Conservation (phyloP, 2,113 vertebrate genomes). For the Neopipo cinnamomea region DNA sequence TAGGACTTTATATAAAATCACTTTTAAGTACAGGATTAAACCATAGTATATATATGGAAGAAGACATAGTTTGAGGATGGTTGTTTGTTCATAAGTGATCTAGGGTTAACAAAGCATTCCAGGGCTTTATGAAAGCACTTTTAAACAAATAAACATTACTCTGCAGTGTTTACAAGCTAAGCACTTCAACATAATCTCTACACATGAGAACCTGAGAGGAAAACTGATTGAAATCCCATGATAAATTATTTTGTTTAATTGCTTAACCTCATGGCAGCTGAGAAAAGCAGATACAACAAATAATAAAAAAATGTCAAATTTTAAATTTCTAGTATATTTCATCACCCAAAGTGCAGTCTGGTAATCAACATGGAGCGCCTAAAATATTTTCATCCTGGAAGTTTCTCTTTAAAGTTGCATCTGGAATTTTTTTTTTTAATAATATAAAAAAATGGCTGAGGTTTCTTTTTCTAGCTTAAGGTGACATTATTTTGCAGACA, state of each 20-base stretch:
- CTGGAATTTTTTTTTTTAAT: background rate
- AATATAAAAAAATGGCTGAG: background rate
- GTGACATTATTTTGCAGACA: background rate
- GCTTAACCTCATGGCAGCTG: background rate
- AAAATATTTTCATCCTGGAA: background rate
- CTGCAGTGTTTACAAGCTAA: constrained; percentile 35
- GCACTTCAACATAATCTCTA: constrained; percentile 12
- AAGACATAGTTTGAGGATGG: background rate
- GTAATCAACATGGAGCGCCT: background rate
- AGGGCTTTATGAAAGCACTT: constrained; percentile 47
- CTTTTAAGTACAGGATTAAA: constrained; percentile 22
- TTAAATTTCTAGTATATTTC: background rate
- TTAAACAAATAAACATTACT: constrained; percentile 54
- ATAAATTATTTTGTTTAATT: constrained; percentile 16
- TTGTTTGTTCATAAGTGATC: constrained; percentile 31
- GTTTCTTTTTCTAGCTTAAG: background rate
- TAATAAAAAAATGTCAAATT: background rate
- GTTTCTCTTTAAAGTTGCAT: background rate
- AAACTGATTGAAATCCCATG: constrained; percentile 7
- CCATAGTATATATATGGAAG: background rate
- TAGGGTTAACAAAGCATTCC: constrained; percentile 62
- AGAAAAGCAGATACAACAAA: constrained; percentile 8
- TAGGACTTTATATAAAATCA: background rate
- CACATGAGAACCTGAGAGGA: constrained; percentile 33
- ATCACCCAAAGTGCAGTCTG: background rate